phyloP scores from a whole-genome alignment of 2,797 vertebrate species.

The Triplophysa bombifrons region DNA sequence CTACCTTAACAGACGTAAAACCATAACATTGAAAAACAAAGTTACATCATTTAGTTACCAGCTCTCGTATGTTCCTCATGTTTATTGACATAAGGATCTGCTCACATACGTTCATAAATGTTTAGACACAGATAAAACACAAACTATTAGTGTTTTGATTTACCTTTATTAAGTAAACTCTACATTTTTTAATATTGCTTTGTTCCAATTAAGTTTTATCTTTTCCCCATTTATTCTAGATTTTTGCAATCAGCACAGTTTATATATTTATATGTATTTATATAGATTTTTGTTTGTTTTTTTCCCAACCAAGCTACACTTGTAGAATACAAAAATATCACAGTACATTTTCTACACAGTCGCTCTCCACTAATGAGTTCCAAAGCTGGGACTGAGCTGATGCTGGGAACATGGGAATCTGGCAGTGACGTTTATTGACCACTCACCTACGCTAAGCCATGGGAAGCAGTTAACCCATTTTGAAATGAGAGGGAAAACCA shows the following conservation, averaged over 20 bases:
- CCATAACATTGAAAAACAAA: no score
- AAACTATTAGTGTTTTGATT: slow-evolving; percentile 68
- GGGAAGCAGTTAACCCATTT: slow-evolving; percentile 21
- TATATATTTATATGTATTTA: slow-evolving; percentile 56
- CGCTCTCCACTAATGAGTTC: slow-evolving; percentile 69
- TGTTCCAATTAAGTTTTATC: slow-evolving; percentile 63
- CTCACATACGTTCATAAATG: neutral
- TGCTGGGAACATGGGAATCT: slow-evolving; percentile 65
- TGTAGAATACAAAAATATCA: slow-evolving; percentile 87
- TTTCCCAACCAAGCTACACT: slow-evolving; percentile 78
- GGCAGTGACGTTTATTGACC: slow-evolving; percentile 54
- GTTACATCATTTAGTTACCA: neutral
- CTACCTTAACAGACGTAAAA: no score
- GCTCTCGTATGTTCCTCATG: neutral
- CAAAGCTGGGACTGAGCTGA: slow-evolving; percentile 62
- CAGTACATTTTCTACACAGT: slow-evolving; percentile 81
- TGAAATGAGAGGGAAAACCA: neutral
- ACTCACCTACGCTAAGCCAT: slow-evolving; percentile 10
- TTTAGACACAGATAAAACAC: slow-evolving; percentile 28
- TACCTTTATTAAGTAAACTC: slow-evolving; percentile 83
- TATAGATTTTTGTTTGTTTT: slow-evolving; percentile 51
- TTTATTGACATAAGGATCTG: neutral
- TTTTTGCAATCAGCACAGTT: slow-evolving; percentile 75
- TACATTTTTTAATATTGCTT: slow-evolving; percentile 81
- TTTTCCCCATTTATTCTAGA: slow-evolving; percentile 69